phyloP scores from a whole-genome alignment of 2,888 invertebrate species.

The Invenusta paracnida region DNA sequence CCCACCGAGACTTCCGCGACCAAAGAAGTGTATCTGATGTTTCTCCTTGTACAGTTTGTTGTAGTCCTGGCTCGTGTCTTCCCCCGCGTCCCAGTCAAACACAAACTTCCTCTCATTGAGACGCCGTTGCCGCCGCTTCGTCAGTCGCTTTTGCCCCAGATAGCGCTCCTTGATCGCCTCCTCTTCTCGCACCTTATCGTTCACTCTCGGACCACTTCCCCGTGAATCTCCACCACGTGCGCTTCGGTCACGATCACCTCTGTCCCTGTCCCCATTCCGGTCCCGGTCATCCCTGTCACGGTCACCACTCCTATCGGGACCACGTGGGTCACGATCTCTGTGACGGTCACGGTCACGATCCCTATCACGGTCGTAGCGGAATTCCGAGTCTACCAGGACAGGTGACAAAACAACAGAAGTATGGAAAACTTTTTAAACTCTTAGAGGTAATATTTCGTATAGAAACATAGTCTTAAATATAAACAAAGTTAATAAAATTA shows the following conservation, averaged over 20 bases:
- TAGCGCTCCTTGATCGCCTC: conserved; percentile 69
- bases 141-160: conserved; percentile 72
- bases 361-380: neutral
- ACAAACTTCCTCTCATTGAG: conserved; percentile 98
- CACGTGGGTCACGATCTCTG: neutral
- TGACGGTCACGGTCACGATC: neutral
- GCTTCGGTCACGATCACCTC: neutral
- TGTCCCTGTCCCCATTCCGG: neutral
- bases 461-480: no score
- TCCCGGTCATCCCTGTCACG: neutral
- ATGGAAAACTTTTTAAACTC: no score
- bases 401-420: no score
- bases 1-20: conserved; percentile 92
- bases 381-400: no score
- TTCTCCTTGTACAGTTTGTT: conserved; percentile 90
- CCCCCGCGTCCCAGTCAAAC: conserved; percentile 98
- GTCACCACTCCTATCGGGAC: neutral
- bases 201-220: neutral
- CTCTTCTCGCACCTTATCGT: conserved; percentile 24
- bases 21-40: conserved; percentile 83
- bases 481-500: no score
- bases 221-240: no score
- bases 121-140: conserved; percentile 78
- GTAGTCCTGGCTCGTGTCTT: conserved; percentile 96
- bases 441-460: no score